These are phyloP conservation scores for Clepsis dumicolana DNA, from an alignment of 2,888 invertebrate genomes.

Conservation along the genomic window DNA sequence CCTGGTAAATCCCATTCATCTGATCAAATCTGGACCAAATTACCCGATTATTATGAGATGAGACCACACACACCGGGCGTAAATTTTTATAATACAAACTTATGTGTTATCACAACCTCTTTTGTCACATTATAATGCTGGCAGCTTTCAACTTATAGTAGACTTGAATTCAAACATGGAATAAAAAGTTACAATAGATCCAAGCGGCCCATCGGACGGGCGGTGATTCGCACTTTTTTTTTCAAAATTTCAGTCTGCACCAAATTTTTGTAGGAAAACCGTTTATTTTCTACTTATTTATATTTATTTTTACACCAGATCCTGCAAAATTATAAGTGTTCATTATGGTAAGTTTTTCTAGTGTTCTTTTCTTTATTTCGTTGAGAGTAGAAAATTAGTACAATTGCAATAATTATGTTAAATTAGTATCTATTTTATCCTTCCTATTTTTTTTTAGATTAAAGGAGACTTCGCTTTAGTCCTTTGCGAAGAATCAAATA, in stretches of 20 bases:
- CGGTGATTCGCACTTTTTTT: constrained; percentile 73
- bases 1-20: too few relatives aligned
- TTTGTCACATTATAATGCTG: constrained; percentile 12
- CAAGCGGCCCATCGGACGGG: constrained; percentile 69
- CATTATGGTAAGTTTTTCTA: constrained; percentile 75
- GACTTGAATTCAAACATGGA: constrained; percentile 63
- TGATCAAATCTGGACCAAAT: too few relatives aligned
- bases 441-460: neutral
- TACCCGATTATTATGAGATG: too few relatives aligned
- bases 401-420: too few relatives aligned
- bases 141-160: constrained; percentile 13
- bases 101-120: constrained; percentile 1
- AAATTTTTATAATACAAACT: too few relatives aligned
- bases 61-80: too few relatives aligned
- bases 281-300: constrained; percentile 65
- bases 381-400: neutral
- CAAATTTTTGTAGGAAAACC: constrained; percentile 72
- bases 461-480: neutral
- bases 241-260: constrained; percentile 76
- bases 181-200: constrained; percentile 69
- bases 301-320: constrained; percentile 62
- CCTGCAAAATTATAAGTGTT: constrained; percentile 73
- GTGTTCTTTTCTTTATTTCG: neutral
- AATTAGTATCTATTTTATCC: too few relatives aligned
- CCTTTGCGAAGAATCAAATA: neutral